These are phyloP conservation scores for Empis livida DNA, from an alignment of 2,888 invertebrate species.

Conservation along the genomic window DNA sequence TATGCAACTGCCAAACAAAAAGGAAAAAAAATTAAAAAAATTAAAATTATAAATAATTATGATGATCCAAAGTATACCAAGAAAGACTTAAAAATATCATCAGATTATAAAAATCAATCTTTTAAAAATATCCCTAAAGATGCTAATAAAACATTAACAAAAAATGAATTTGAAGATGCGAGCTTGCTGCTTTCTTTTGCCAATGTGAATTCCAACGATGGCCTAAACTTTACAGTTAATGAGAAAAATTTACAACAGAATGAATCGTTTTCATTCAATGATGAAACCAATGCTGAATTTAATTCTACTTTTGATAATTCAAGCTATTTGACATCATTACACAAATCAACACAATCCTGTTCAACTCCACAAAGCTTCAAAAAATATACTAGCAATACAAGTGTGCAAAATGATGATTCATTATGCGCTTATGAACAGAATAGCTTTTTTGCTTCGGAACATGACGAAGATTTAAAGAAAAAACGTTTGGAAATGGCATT, in stretches of 20 bases:
- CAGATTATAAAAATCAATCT: not conserved
- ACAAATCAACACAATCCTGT: not conserved
- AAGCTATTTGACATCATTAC: conserved; percentile 9
- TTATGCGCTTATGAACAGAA: conserved; percentile 35
- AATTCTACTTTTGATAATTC: conserved; percentile 11
- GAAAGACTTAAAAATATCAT: not conserved
- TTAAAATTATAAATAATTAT: conserved; percentile 18
- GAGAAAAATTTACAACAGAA: conserved; percentile 1
- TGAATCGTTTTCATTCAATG: conserved; percentile 6
- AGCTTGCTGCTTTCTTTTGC: conserved; percentile 18
- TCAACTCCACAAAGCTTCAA: conserved; percentile 5
- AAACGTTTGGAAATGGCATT: conserved; percentile 30
- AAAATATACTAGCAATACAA: conserved; percentile 10
- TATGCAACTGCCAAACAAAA: conserved; percentile 17
- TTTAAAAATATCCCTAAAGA: too few species aligned
- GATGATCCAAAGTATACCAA: conserved; percentile 14
- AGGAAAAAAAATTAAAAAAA: conserved; percentile 16
- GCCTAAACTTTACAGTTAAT: conserved; percentile 3
- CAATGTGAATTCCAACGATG: conserved; percentile 13
- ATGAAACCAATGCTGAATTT: conserved; percentile 14
- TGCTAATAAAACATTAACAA: not conserved
- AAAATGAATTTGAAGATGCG: conserved; percentile 17
- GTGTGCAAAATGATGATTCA: conserved; percentile 22
- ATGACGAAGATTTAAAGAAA: conserved; percentile 31
- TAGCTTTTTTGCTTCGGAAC: conserved; percentile 34